Percentiles rank a stretch among this genome's conserved stretches.
These are phyloP conservation scores for Drosophila glabriapex DNA, from an alignment of 2,888 invertebrate genomes.

Conservation along the genomic window DNA sequence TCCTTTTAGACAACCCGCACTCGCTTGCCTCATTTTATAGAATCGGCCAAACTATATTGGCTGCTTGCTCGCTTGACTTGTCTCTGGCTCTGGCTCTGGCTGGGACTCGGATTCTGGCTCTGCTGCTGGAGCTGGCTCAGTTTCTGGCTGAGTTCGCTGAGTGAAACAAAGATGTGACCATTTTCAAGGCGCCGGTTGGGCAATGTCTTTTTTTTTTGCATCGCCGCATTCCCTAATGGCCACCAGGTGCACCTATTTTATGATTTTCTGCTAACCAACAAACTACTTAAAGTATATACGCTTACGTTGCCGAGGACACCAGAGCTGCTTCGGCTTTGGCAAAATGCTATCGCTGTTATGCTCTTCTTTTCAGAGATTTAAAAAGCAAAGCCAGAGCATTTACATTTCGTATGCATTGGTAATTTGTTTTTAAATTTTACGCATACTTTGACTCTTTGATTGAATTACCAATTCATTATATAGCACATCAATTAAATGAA, in stretches of 20 bases:
- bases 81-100: background rate
- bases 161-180: slow-evolving; percentile 68
- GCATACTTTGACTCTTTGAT: background rate
- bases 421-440: background rate
- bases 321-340: slow-evolving; percentile 35
- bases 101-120: background rate
- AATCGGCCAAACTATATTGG: slow-evolving; percentile 67
- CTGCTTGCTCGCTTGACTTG: slow-evolving; percentile 28
- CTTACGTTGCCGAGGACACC: slow-evolving; percentile 37
- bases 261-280: slow-evolving; percentile 75
- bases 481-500: background rate
- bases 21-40: slow-evolving; percentile 64
- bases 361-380: background rate
- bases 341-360: slow-evolving; percentile 52
- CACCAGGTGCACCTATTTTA: slow-evolving; percentile 78
- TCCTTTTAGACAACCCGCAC: slow-evolving; percentile 55
- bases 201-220: slow-evolving; percentile 38
- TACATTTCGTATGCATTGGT: background rate
- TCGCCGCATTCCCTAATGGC: slow-evolving; percentile 72
- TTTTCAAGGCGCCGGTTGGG: slow-evolving; percentile 52
- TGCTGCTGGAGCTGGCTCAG: slow-evolving; percentile 4
- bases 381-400: background rate
- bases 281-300: slow-evolving; percentile 74
- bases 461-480: background rate
- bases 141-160: slow-evolving; percentile 54